phyloP scores from a whole-genome alignment of 2,888 invertebrate species.

The Philhelius pedissequus region DNA sequence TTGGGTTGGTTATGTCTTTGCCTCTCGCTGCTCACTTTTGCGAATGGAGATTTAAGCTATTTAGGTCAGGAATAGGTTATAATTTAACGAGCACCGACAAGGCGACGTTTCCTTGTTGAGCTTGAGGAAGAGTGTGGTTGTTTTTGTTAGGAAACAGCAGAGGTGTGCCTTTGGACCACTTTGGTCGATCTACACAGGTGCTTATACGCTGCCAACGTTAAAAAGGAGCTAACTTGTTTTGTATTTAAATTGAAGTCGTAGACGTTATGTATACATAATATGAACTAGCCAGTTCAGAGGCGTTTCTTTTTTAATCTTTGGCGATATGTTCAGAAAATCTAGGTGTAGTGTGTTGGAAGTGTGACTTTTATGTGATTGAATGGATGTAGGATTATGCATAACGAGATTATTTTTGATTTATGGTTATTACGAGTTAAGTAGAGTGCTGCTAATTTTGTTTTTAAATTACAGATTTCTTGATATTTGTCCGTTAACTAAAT shows the following conservation, averaged over 20 bases:
- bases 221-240: slow-evolving; percentile 24
- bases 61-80: slow-evolving; percentile 55
- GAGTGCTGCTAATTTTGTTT: not conserved
- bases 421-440: not conserved
- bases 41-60: slow-evolving; percentile 27
- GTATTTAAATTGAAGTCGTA: not conserved
- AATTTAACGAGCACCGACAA: slow-evolving; percentile 4
- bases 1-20: too few species aligned
- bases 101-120: slow-evolving; percentile 12
- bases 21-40: not conserved
- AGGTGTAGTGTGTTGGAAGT: not conserved
- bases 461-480: not conserved
- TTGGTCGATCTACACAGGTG: slow-evolving; percentile 33
- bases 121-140: not conserved
- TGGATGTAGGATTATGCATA: slow-evolving; percentile 11
- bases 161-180: not conserved
- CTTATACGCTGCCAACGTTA: not conserved
- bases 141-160: not conserved
- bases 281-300: not conserved
- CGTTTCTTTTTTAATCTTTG: slow-evolving; percentile 10
- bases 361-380: slow-evolving; percentile 36
- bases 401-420: slow-evolving; percentile 27
- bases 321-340: slow-evolving; percentile 2
- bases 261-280: not conserved
- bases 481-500: too few species aligned